Evolutionary conservation across 2,113 vertebrate species (phyloP).

Genomic region (Sclerurus mexicanus): DNA sequence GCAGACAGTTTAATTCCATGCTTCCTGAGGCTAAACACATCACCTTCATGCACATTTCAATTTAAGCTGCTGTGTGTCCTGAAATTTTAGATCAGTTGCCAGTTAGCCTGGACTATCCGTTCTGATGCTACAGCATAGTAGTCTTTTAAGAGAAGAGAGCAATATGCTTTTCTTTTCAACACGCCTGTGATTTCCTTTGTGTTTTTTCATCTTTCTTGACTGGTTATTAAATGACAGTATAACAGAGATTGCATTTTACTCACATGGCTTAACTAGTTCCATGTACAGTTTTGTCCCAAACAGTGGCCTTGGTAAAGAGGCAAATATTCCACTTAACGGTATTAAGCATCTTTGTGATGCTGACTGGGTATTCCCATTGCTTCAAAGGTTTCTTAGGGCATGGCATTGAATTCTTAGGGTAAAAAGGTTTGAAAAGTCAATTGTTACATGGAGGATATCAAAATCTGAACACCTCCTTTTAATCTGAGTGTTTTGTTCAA

Average conservation of each 20-base stretch:
- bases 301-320: not conserved
- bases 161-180: not conserved
- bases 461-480: not conserved
- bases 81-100: not conserved
- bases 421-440: not conserved
- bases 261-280: not conserved
- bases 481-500: not conserved
- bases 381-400: not conserved
- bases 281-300: not conserved
- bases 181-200: not conserved
- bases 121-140: not conserved
- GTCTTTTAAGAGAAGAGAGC: not conserved
- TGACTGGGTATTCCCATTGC: not conserved
- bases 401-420: not conserved
- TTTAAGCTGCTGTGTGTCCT: not conserved
- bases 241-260: constrained; percentile 18
- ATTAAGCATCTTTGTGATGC: not conserved
- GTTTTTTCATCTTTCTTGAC: not conserved
- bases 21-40: constrained; percentile 29
- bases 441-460: not conserved
- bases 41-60: not conserved
- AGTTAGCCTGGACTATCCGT: not conserved
- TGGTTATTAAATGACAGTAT: constrained; percentile 9
- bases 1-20: constrained; percentile 31
- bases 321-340: not conserved